Percentiles rank a stretch among this genome's conserved stretches.
These are phyloP conservation scores for Pachycephus smyrnensis DNA, from an alignment of 2,888 invertebrate genomes.

Conservation along the genomic window DNA sequence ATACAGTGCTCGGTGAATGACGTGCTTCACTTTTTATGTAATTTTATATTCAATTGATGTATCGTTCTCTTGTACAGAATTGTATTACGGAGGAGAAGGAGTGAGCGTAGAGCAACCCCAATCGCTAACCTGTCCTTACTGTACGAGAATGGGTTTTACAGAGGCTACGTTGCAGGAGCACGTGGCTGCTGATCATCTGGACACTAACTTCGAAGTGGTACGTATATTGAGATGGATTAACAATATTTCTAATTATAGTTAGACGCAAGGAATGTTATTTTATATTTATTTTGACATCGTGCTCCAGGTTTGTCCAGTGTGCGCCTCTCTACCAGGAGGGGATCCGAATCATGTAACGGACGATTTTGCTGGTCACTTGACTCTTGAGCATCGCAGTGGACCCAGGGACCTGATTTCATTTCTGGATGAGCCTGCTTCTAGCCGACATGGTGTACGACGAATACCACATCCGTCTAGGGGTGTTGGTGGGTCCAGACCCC, in stretches of 20 bases:
- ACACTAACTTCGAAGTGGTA: conserved; percentile 90
- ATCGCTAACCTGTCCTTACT: conserved; percentile 97
- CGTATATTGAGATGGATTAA: conserved; percentile 49
- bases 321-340: conserved; percentile 95
- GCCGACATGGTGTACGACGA: conserved; percentile 80
- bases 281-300: conserved; percentile 5
- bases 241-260: neutral
- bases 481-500: conserved; percentile 80
- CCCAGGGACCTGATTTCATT: conserved; percentile 93
- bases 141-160: conserved; percentile 96
- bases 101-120: conserved; percentile 92
- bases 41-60: neutral
- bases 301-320: conserved; percentile 93
- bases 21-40: neutral
- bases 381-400: conserved; percentile 91
- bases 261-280: neutral
- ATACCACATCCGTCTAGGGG: conserved; percentile 83
- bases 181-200: conserved; percentile 91
- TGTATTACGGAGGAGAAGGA: conserved; percentile 96
- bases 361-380: conserved; percentile 96
- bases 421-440: conserved; percentile 90
- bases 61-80: conserved; percentile 72
- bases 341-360: conserved; percentile 98
- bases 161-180: conserved; percentile 92
- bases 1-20: neutral